Evolutionary conservation across 35 echinoderm and acorn worm species (phyloP).

Genomic region (Nesometra sesokonis): DNA sequence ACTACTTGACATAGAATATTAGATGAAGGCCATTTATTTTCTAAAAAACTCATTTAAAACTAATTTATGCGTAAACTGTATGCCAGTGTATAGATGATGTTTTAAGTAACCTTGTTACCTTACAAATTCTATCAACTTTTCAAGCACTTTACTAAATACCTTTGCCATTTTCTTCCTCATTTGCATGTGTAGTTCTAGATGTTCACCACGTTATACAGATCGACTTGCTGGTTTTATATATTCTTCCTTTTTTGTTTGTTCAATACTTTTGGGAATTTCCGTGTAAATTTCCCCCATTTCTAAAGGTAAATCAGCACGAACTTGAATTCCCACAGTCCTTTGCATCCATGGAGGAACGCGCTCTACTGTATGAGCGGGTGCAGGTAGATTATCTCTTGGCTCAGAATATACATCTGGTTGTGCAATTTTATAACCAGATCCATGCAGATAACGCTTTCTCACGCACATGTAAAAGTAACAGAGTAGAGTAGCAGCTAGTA

Average conservation of each 20-base stretch:
- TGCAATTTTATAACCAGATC: not conserved
- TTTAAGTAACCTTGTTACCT: no score
- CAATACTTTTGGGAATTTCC: not conserved
- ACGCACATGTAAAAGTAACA: not conserved
- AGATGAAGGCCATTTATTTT: no score
- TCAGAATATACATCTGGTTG: not conserved
- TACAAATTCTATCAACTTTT: no score
- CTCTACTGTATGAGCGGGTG: not conserved
- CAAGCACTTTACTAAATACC: no score
- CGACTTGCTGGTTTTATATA: not conserved
- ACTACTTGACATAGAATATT: no score
- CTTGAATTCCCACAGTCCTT: not conserved
- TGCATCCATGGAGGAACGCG: not conserved
- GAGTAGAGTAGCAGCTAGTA: not conserved
- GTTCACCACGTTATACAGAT: not conserved
- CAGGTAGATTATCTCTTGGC: not conserved
- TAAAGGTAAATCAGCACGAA: not conserved
- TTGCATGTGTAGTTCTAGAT: no score
- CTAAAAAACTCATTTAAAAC: no score
- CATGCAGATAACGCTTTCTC: not conserved
- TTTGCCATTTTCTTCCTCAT: no score
- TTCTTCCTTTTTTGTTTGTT: not conserved
- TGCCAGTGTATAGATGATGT: no score
- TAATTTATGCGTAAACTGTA: no score
- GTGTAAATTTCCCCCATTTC: not conserved